A percentile compares a stretch with the other conserved stretches of the same genome.
These are phyloP conservation scores for Drosophila bunnanda DNA, from an alignment of 2,888 invertebrate genomes.

Conservation along the genomic window DNA sequence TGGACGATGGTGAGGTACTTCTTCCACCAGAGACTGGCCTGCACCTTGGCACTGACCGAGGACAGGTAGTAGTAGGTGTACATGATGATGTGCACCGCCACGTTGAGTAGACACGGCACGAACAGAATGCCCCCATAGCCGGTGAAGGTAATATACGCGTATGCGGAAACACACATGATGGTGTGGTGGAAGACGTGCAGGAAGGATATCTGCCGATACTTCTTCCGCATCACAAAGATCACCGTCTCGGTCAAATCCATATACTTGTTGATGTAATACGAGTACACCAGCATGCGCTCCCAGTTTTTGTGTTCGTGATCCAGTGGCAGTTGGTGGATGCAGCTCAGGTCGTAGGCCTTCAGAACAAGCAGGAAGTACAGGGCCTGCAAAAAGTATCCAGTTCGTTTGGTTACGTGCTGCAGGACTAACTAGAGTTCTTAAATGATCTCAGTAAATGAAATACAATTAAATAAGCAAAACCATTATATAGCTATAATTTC, in stretches of 20 bases:
- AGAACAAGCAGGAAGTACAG: constrained; percentile 5
- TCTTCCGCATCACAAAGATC: constrained; percentile 61
- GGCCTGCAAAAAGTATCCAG: constrained; percentile 11
- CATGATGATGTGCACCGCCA: constrained; percentile 49
- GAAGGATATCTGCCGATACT: constrained; percentile 48
- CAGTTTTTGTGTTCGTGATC: constrained; percentile 44
- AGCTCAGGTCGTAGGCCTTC: background rate
- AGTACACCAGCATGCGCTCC: constrained; percentile 49
- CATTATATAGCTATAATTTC: too few relatives aligned
- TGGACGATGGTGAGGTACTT: constrained; percentile 53
- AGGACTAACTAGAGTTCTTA: background rate
- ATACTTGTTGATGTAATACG: constrained; percentile 56
- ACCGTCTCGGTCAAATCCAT: constrained; percentile 56
- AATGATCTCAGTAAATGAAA: too few relatives aligned
- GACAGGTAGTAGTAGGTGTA: constrained; percentile 57
- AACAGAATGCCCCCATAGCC: constrained; percentile 49
- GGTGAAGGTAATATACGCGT: background rate
- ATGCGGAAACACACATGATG: constrained; percentile 27
- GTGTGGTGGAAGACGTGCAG: constrained; percentile 58
- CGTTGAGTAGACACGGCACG: constrained; percentile 40
- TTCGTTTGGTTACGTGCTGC: background rate
- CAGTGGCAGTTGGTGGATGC: constrained; percentile 5
- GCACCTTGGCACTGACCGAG: constrained; percentile 24
- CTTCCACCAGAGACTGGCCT: constrained; percentile 49
- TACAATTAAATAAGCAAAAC: too few relatives aligned